Conservation (phyloP, 2,797 vertebrate species). For the Picus viridis region DNA sequence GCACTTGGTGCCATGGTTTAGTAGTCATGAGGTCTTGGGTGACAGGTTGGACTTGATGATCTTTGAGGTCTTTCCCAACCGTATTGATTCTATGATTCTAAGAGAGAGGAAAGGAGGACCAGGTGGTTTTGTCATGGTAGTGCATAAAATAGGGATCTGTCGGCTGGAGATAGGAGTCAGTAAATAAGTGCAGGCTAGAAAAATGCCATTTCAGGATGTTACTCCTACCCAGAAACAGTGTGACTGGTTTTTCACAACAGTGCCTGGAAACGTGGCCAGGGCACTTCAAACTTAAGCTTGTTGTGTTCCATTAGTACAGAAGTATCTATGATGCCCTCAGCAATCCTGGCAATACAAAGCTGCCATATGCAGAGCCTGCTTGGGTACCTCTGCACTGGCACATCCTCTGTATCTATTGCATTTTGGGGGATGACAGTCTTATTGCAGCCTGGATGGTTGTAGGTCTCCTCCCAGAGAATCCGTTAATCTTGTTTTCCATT, state of each 20-base stretch:
- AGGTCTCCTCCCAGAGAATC: background rate
- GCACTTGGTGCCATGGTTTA: too few relatives aligned
- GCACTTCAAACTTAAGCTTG: background rate
- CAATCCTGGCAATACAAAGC: fast-evolving
- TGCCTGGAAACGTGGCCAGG: background rate
- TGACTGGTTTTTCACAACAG: background rate
- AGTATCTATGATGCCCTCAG: background rate
- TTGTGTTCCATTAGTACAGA: background rate
- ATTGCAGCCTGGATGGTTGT: background rate
- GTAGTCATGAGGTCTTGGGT: too few relatives aligned
- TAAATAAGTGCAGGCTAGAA: background rate
- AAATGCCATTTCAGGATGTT: background rate
- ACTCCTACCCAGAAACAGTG: background rate
- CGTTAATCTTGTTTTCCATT: background rate
- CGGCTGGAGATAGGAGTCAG: background rate
- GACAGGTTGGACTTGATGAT: too few relatives aligned
- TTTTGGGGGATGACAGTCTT: background rate
- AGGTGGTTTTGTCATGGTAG: background rate
- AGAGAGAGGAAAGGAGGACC: background rate
- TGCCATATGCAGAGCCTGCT: background rate
- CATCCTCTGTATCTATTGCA: too few relatives aligned
- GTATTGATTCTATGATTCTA: too few relatives aligned
- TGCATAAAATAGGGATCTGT: background rate
- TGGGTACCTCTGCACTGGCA: background rate
- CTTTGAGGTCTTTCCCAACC: too few relatives aligned